Evolutionary conservation across 1,140 invertebrate species (phyloP).

Genomic region (Solen grandis): DNA sequence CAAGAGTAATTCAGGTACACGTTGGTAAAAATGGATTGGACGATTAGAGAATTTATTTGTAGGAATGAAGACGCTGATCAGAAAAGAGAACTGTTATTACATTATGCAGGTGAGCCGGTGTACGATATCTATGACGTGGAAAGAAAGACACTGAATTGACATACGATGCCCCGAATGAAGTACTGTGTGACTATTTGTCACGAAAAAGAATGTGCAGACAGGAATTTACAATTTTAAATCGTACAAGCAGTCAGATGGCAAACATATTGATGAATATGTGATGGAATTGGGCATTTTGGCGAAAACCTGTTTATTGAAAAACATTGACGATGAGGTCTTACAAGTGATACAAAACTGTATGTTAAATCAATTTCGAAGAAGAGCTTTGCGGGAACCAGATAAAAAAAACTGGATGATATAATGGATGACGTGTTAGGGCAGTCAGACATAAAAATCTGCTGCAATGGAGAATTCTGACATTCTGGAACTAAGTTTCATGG

Average conservation of each 20-base stretch:
- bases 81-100: constrained; percentile 54
- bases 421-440: constrained; percentile 31
- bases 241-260: no score
- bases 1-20: constrained; percentile 45
- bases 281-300: constrained; percentile 46
- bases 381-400: constrained; percentile 40
- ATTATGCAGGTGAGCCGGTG: constrained; percentile 50
- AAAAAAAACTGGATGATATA: constrained; percentile 40
- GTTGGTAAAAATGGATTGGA: constrained; percentile 48
- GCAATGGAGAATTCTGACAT: constrained; percentile 24
- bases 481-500: constrained; percentile 34
- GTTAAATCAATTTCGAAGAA: constrained; percentile 41
- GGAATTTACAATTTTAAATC: no score
- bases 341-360: constrained; percentile 55
- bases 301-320: constrained; percentile 44
- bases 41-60: constrained; percentile 54
- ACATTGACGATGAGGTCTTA: constrained; percentile 50
- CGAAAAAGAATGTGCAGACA: constrained; percentile 76
- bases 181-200: constrained; percentile 63
- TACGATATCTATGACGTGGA: constrained; percentile 44
- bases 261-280: constrained; percentile 43
- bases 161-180: constrained; percentile 39
- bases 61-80: constrained; percentile 48
- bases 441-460: constrained; percentile 12
- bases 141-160: constrained; percentile 28